Conservation (phyloP, 1,140 invertebrate species). For the Oncopeltus fasciatus region DNA sequence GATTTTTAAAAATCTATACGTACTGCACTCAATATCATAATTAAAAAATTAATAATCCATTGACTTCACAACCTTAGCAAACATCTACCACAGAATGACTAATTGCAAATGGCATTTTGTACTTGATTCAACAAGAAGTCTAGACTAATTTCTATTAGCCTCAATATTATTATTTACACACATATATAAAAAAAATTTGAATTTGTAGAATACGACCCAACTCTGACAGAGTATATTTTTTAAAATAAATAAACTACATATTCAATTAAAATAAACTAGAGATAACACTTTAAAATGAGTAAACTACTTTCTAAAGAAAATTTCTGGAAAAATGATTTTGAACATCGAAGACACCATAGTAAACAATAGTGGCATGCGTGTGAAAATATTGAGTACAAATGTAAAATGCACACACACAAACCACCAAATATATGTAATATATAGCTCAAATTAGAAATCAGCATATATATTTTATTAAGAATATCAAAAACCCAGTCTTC, state of each 20-base stretch:
- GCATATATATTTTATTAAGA: too few relatives aligned
- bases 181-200: background rate
- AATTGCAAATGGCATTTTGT: slow-evolving; percentile 7
- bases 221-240: background rate
- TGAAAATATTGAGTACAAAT: too few relatives aligned
- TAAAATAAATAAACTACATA: slow-evolving; percentile 1
- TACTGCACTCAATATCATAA: background rate
- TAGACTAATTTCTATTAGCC: background rate
- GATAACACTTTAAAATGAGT: background rate
- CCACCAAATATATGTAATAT: too few relatives aligned
- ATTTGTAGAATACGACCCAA: slow-evolving; percentile 8
- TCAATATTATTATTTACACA: background rate
- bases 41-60: background rate
- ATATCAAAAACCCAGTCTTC: too few relatives aligned
- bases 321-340: background rate
- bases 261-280: background rate
- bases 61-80: slow-evolving; percentile 2
- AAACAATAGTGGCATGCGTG: background rate
- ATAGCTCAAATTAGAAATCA: too few relatives aligned
- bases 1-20: background rate
- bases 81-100: slow-evolving; percentile 1
- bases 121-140: slow-evolving; percentile 2
- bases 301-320: background rate
- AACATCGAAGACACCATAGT: background rate
- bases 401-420: too few relatives aligned